Evolutionary conservation across 1,140 invertebrate species (phyloP).

Genomic region (Drosophila neocordata): DNA sequence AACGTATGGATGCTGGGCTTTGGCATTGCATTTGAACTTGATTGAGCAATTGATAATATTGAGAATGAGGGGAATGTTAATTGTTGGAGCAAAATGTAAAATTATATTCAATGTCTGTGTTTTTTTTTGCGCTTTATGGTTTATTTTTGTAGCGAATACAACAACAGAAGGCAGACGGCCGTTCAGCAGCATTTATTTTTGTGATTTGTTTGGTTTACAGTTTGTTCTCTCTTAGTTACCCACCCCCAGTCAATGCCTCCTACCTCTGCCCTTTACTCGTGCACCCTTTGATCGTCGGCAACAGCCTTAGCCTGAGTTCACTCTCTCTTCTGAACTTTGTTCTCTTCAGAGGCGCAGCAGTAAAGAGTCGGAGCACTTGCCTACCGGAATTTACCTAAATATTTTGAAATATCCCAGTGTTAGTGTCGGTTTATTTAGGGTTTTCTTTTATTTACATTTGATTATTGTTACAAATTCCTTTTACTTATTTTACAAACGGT

Average conservation of each 20-base stretch:
- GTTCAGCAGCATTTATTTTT: slow-evolving; percentile 65
- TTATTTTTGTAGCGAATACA: slow-evolving; percentile 41
- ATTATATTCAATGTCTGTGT: slow-evolving; percentile 30
- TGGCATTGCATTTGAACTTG: slow-evolving; percentile 7
- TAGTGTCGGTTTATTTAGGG: too few relatives aligned
- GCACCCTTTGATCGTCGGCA: neutral
- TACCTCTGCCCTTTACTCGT: slow-evolving; percentile 1
- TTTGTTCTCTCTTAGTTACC: slow-evolving; percentile 35
- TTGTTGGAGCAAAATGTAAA: slow-evolving; percentile 34
- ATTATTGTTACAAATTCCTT: too few relatives aligned
- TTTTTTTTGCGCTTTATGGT: slow-evolving; percentile 58
- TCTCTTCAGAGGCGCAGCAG: neutral
- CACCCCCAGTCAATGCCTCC: slow-evolving; percentile 19
- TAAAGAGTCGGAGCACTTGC: neutral
- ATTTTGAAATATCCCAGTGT: too few relatives aligned
- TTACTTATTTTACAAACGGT: too few relatives aligned
- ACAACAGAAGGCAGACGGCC: slow-evolving; percentile 3
- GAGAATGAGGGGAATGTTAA: neutral
- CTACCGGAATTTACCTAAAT: neutral
- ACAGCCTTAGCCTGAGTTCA: neutral
- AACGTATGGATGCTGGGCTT: neutral
- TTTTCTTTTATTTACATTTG: too few relatives aligned
- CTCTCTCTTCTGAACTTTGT: slow-evolving; percentile 2
- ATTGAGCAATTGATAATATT: slow-evolving; percentile 19
- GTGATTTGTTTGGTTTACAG: slow-evolving; percentile 75